Evolutionary conservation across 2,888 invertebrate genomes (phyloP), one percentile per base, ranked within the genome.

Genomic region (Sicus ferrugineus): DNA sequence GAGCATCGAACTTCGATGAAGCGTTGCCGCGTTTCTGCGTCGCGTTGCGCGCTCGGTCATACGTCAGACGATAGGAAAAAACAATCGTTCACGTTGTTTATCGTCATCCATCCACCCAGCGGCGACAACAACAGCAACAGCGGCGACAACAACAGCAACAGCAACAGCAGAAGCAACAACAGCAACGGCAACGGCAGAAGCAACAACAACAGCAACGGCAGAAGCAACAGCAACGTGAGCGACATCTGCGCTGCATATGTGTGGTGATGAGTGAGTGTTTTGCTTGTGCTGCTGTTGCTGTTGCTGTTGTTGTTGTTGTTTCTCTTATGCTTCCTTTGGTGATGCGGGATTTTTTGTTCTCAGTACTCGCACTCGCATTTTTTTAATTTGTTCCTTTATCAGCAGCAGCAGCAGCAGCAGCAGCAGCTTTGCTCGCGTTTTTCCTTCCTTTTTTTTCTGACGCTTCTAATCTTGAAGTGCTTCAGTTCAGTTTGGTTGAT

Each of bases 161-260:
- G 46, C 46, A 46, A 46, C 46, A n/a, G n/a, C n/a, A n/a, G n/a
- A n/a, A n/a, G n/a, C n/a, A n/a, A n/a, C n/a, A n/a, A n/a, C n/a
- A n/a, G n/a, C n/a, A n/a, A n/a, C n/a, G n/a, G n/a, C n/a, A n/a
- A n/a, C n/a, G n/a, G n/a, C n/a, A n/a, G n/a, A n/a, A n/a, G n/a
- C n/a, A n/a, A n/a, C n/a, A n/a, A n/a, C n/a, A n/a, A n/a, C n/a
- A n/a, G n/a, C n/a, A 46, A 46, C 9, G 19, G 14, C n/a, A 46
- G n/a, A n/a, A 46, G 19, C 19, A 46, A 46, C 14, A 54, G 54
- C 54, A 67, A 31, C 46, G 48, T 58, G 31, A 42, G 48, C 59
- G 54, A 72, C 72, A 72, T 72, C 72, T 72, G 72, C 31, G 54
- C 46, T 46, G 52, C 72, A 72, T 54, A 72, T 72, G 72, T 56